Base-by-base conservation (phyloP, 2,113 vertebrate genomes). In the Neoarius graeffei region DNA sequence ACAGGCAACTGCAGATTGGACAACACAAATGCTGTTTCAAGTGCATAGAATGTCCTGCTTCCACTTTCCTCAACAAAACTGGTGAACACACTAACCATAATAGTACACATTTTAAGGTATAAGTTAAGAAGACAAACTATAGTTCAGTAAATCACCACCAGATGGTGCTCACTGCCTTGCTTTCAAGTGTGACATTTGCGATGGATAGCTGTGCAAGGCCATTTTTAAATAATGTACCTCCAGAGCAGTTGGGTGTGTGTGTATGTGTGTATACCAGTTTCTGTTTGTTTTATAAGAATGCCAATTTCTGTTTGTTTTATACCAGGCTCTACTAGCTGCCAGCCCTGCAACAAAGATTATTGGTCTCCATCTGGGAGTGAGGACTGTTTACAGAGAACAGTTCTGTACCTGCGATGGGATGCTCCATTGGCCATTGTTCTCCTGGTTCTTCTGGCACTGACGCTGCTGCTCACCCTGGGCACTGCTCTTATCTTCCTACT, bases 21-120 rank as follows among this genome's bases (percentile, higher is more conserved):
- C 91, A 94, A 19, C 94, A 96, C 20, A 42, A 80, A 0, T 97
- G 97, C 92, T 98, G 97, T 91, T 97, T 98, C 0, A 92, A 95
- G 87, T 97, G 97, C 85, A 25, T 93, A 10, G 88, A 94, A 64
- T 97, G 97, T 83, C 89, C 84, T 0, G 81, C 94, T 0, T 95
- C 93, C 59, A 96, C 95, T 0, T 97, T 96, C 87, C 93, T 96
- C 89, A 96, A 96, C 83, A 87, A 73, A 71, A 95, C 90, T 59
- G 94, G 96, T 97, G 93, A 93, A 62, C 69, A 86, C 59, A 77
- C 67, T 60, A 5, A 48, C 11, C 15, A 25, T 27, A n/a, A 23
- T 79, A 79, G n/a, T 42, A n/a, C 56, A 57, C 17, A 10, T 59
- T 20, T 35, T 27, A 81, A 5, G 14, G 25, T 30, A 17, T 83